A percentile compares a stretch with the other conserved stretches of the same genome.
Evolutionary conservation across 2,888 invertebrate species (phyloP).

Genomic region (Sarcophaga variegata): DNA sequence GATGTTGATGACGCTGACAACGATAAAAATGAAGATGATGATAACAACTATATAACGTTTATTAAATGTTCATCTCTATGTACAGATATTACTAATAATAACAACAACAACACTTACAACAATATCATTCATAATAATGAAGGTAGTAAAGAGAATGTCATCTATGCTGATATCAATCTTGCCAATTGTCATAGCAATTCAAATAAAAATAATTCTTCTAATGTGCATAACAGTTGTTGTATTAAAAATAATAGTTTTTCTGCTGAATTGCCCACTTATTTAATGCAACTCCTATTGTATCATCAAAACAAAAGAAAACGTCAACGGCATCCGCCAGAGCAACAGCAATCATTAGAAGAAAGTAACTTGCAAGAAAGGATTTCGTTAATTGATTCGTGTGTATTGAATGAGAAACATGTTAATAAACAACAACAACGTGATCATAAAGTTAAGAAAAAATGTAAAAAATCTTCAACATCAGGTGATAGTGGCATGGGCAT

Average conservation of each 20-base stretch:
- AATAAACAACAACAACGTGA: neutral
- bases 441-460: slow-evolving; percentile 17
- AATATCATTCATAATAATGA: slow-evolving; percentile 11
- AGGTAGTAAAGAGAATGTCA: slow-evolving; percentile 42
- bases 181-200: slow-evolving; percentile 51
- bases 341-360: neutral
- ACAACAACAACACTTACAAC: slow-evolving; percentile 14
- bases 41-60: slow-evolving; percentile 60
- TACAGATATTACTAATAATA: slow-evolving; percentile 41
- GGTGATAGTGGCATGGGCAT: neutral
- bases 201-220: too few relatives aligned
- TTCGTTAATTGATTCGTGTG: slow-evolving; percentile 36
- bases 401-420: neutral
- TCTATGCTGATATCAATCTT: slow-evolving; percentile 60
- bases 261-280: slow-evolving; percentile 38
- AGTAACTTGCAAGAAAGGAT: neutral
- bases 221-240: neutral
- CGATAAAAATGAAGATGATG: slow-evolving; percentile 16
- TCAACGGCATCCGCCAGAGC: neutral
- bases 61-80: slow-evolving; percentile 43
- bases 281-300: slow-evolving; percentile 39
- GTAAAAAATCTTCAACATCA: slow-evolving; percentile 13
- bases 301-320: slow-evolving; percentile 33
- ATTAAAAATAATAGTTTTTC: slow-evolving; percentile 46
- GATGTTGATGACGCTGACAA: slow-evolving; percentile 44